Base-by-base conservation (phyloP, 2,888 invertebrate species). In the Drosophila parthenogenetica region DNA sequence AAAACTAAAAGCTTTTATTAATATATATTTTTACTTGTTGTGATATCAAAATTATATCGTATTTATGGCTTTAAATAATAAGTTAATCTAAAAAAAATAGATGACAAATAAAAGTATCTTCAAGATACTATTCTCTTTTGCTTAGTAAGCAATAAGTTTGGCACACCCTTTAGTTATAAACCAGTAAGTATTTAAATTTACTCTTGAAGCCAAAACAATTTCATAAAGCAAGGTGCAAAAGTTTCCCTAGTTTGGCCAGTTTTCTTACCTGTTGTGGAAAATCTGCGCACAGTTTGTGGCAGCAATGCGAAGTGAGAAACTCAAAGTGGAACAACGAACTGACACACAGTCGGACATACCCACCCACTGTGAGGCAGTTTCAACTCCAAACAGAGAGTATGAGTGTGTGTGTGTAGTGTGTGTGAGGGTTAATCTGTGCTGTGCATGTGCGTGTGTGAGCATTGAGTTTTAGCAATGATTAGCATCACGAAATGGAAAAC, bases 401-500 rank as follows among this genome's bases (percentile, higher is more conserved):
- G 11, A 22, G 13, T 42, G 11, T 40, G 1, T 39, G 59, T 39
- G 46, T 22, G 19, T 22, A 3, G 22, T 43, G 45, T 19, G 29
- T 58, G 58, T 61, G 69, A 82, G 80, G 77, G 77, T 79, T 79
- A 67, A 84, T 75, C 59, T 75, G 59, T 77, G 54, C 22, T 53
- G 10, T 22, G 16, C 32, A 16, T 22, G 51, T 57, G 53, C 11
- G 60, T 62, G 61, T 46, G 54, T 37, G 55, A n/a, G 39, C 39
- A 42, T 19, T 46, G 57, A 65, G 69, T 45, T 82, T 88, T 84
- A 69, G 83, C 83, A 83, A 78, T 83, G 83, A 83, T 83, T 83
- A 83, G 89, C 89, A 83, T 88, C 83, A 84, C 70, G 68, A 78
- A 88, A 88, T 73, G 67, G 69, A 71, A 87, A 81, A 84, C 79